phyloP scores from a whole-genome alignment of 2,797 vertebrate genomes.

The Poeciliopsis presidionis region DNA sequence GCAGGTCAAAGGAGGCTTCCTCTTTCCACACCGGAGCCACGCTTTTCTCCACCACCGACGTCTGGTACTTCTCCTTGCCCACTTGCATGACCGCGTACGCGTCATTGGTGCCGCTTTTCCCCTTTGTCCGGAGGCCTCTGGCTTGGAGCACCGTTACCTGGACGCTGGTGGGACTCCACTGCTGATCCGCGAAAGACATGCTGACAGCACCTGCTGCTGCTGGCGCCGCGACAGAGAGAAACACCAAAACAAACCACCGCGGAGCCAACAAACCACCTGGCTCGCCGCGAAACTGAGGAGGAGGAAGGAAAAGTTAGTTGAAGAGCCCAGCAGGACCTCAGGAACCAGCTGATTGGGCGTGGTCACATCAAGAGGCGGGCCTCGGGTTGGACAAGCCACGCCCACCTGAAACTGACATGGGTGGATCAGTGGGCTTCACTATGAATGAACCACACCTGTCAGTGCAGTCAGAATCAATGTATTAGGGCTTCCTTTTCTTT shows the following conservation, averaged over 20 bases:
- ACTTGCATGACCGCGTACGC: conserved; percentile 93
- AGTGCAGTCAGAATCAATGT: background rate
- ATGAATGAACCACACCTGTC: background rate
- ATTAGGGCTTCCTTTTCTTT: background rate
- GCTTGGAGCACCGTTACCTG: conserved; percentile 93
- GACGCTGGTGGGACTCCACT: conserved; percentile 89
- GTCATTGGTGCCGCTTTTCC: conserved; percentile 90
- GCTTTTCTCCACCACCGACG: conserved; percentile 90
- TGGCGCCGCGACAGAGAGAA: conserved; percentile 6
- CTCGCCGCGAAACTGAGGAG: background rate
- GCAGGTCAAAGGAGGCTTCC: conserved; percentile 92
- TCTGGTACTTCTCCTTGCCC: conserved; percentile 91
- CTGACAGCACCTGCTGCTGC: conserved; percentile 14
- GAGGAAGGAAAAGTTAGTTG: conserved; percentile 33
- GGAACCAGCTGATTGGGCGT: conserved; percentile 74
- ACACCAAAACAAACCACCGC: background rate
- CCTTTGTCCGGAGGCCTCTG: conserved; percentile 86
- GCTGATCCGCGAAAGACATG: conserved; percentile 82
- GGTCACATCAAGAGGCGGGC: conserved; percentile 21
- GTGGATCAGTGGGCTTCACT: background rate
- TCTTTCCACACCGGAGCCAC: conserved; percentile 88
- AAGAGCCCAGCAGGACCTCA: conserved; percentile 31
- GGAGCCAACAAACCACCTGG: background rate
- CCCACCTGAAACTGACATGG: conserved; percentile 47
- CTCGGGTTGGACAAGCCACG: conserved; percentile 31